phyloP scores from a whole-genome alignment of 2,888 invertebrate species.

The Oxystoma pomonae region DNA sequence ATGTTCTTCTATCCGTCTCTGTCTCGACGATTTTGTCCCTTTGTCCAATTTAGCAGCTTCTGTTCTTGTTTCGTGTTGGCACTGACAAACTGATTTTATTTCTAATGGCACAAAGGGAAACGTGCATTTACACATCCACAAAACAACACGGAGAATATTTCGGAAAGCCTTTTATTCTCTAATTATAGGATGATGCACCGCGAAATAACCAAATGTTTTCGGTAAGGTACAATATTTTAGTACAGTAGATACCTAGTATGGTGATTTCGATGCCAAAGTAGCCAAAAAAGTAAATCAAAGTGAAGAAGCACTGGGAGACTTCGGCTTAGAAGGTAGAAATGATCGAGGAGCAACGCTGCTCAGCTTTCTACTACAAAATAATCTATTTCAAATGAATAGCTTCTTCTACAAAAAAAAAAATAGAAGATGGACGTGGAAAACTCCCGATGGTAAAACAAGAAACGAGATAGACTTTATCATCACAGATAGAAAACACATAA shows the following conservation, averaged over 20 bases:
- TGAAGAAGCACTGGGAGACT: background rate
- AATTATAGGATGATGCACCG: too few relatives aligned
- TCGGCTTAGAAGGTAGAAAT: conserved; percentile 2
- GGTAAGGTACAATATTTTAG: too few relatives aligned
- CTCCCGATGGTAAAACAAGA: background rate
- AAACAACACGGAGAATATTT: too few relatives aligned
- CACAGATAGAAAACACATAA: background rate
- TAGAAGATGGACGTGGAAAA: conserved; percentile 6
- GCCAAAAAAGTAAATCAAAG: background rate
- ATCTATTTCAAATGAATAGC: background rate
- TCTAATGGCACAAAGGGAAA: background rate
- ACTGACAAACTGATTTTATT: background rate
- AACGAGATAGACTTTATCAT: conserved; percentile 6
- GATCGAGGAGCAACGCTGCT: conserved; percentile 4
- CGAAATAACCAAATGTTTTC: too few relatives aligned
- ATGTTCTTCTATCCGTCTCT: background rate
- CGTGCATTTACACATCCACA: too few relatives aligned
- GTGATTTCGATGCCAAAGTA: conserved; percentile 7
- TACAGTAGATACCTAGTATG: too few relatives aligned
- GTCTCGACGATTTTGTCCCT: background rate
- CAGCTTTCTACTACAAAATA: background rate
- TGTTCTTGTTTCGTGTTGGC: background rate
- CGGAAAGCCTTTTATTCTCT: too few relatives aligned
- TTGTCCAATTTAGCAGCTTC: background rate
- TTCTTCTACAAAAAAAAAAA: too few relatives aligned